Percentiles rank a stretch among this genome's conserved stretches.
Conservation (phyloP, 2,888 invertebrate species). For the Listrodromus nycthemerus region DNA sequence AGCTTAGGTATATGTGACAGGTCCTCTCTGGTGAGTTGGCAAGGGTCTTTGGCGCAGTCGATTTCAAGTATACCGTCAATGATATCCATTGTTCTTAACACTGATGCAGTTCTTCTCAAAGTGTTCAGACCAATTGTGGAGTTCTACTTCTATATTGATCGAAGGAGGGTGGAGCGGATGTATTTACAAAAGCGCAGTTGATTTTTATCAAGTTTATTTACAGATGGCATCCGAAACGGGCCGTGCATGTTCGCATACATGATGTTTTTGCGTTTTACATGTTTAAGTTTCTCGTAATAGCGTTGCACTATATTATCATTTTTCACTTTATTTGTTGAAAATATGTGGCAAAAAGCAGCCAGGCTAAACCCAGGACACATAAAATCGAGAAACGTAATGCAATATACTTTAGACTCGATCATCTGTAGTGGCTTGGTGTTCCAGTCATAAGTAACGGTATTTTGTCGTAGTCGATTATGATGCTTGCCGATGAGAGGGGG, state of each 20-base stretch:
- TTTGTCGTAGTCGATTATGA: conserved; percentile 13
- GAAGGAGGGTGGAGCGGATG: not conserved
- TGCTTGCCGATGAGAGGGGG: conserved; percentile 27
- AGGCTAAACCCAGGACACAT: conserved; percentile 22
- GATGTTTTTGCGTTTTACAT: not conserved
- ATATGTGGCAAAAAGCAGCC: not conserved
- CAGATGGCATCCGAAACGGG: conserved; percentile 10
- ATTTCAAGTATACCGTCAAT: not conserved
- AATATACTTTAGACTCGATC: conserved; percentile 14
- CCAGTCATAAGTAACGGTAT: not conserved
- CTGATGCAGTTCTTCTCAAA: not conserved
- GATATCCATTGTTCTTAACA: not conserved
- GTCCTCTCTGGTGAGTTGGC: not conserved
- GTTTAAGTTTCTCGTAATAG: not conserved
- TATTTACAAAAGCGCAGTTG: not conserved
- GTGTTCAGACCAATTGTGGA: not conserved
- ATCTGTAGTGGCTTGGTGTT: conserved; percentile 1
- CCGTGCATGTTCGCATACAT: conserved; percentile 12
- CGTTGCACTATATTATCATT: conserved; percentile 15
- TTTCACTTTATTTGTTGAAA: conserved; percentile 1
- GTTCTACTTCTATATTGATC: not conserved
- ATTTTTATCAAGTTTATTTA: not conserved
- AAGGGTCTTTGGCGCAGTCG: conserved; percentile 6
- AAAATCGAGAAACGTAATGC: conserved; percentile 34
- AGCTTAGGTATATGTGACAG: not conserved